Conservation (phyloP, 2,888 invertebrate species). For the Dorcus parallelipipedus region DNA sequence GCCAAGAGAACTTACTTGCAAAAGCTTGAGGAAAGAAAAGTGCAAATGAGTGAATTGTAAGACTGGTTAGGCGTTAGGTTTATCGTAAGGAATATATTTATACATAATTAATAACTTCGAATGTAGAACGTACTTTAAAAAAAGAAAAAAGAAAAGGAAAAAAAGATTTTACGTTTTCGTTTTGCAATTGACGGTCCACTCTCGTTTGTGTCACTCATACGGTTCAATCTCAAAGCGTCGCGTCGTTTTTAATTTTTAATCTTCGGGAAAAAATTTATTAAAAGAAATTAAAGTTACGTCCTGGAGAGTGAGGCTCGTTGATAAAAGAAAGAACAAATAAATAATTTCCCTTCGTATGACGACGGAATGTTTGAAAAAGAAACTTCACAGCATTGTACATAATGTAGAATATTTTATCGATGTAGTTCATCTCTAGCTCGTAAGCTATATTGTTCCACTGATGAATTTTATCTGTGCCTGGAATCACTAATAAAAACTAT, state of each 20-base stretch:
- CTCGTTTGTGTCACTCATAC: no score
- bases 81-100: slow-evolving; percentile 6
- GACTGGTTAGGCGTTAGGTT: slow-evolving; percentile 45
- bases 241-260: no score
- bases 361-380: not conserved
- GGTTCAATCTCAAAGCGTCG: no score
- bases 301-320: no score
- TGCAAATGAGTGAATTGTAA: slow-evolving; percentile 48
- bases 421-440: slow-evolving; percentile 35
- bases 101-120: not conserved
- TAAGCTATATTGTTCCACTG: slow-evolving; percentile 43
- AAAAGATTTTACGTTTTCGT: no score
- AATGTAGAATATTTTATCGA: slow-evolving; percentile 36
- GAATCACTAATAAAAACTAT: slow-evolving; percentile 45
- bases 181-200: no score
- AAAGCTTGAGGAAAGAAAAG: slow-evolving; percentile 27
- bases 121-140: no score
- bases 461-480: slow-evolving; percentile 49
- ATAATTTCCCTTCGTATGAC: not conserved
- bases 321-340: no score
- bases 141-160: no score
- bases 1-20: not conserved
- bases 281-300: no score
- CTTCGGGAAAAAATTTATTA: no score
- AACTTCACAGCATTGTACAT: slow-evolving; percentile 26